Conservation (phyloP, 2,797 vertebrate genomes). For the Xiphophorus birchmanni region DNA sequence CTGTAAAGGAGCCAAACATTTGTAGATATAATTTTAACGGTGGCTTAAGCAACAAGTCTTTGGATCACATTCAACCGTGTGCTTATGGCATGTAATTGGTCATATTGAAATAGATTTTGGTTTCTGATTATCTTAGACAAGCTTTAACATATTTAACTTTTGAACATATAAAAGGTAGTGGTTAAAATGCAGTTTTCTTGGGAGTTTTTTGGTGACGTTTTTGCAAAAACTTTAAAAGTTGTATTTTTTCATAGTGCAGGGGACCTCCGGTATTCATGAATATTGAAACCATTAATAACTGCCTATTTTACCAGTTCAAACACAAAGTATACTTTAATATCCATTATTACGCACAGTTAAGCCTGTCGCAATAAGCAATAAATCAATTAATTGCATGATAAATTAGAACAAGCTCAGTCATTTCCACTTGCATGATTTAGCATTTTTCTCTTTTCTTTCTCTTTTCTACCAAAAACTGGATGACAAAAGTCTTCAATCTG, state of each 20-base stretch:
- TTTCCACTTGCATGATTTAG: too few relatives aligned
- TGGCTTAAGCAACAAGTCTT: not conserved
- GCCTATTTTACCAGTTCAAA: not conserved
- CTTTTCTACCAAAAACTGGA: too few relatives aligned
- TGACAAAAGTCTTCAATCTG: too few relatives aligned
- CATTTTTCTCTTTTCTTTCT: too few relatives aligned
- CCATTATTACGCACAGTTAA: not conserved
- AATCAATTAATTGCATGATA: too few relatives aligned
- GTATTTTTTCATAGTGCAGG: not conserved
- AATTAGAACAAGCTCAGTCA: too few relatives aligned
- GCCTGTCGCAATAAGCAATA: too few relatives aligned
- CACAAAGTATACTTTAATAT: not conserved
- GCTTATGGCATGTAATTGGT: not conserved
- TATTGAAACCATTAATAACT: not conserved
- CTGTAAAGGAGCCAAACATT: not conserved
- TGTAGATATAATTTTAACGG: not conserved
- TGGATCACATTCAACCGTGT: not conserved
- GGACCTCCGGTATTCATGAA: not conserved
- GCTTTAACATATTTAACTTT: not conserved
- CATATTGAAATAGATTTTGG: not conserved
- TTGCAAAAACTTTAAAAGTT: not conserved
- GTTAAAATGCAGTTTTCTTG: not conserved
- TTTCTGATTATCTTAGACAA: not conserved
- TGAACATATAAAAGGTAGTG: not conserved
- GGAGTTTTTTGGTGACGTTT: not conserved